Conservation (phyloP, 2,113 vertebrate species). For the Corythornis vintsioides region DNA sequence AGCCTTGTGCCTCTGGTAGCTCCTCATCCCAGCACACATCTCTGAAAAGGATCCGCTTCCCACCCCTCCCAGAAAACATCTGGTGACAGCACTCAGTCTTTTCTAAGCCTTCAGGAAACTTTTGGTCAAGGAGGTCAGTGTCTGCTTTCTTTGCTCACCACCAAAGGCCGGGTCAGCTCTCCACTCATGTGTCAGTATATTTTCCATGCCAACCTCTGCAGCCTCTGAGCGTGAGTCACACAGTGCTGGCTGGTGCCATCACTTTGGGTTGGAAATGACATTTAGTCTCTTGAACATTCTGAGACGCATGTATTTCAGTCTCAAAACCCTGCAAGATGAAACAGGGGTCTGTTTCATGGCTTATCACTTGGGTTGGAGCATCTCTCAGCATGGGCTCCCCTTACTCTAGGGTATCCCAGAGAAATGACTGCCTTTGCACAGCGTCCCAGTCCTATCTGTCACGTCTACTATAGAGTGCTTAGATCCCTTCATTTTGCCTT, state of each 20-base stretch:
- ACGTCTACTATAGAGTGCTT: not conserved
- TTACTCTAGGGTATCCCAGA: not conserved
- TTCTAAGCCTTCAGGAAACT: not conserved
- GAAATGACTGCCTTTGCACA: not conserved
- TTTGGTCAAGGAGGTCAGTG: not conserved
- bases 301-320: not conserved
- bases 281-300: not conserved
- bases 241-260: not conserved
- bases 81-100: not conserved
- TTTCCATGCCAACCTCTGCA: not conserved
- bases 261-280: fast-evolving
- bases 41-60: not conserved
- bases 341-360: not conserved
- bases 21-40: fast-evolving
- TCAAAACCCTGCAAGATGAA: not conserved
- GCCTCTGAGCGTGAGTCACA: not conserved
- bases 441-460: not conserved
- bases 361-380: not conserved
- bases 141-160: not conserved
- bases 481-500: not conserved
- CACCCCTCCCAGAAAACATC: not conserved
- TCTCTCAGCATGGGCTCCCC: not conserved
- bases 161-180: not conserved
- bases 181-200: not conserved
- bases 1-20: not conserved